These are phyloP conservation scores for Labia minor DNA, from an alignment of 2,888 invertebrate species.

Conservation along the genomic window DNA sequence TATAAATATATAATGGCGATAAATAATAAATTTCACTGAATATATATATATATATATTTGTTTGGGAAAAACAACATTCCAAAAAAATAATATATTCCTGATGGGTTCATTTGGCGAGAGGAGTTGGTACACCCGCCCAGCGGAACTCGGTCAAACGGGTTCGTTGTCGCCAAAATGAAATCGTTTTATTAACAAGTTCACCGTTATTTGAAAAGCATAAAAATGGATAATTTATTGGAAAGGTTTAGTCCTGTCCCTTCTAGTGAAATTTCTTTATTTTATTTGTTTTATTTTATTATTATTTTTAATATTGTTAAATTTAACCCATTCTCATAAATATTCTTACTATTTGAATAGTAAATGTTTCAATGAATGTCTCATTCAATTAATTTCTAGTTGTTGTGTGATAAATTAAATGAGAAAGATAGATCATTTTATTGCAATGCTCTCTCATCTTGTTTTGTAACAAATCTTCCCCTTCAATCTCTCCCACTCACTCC, in stretches of 20 bases:
- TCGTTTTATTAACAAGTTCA: constrained; percentile 13
- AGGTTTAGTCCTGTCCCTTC: not conserved
- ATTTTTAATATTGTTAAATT: not conserved
- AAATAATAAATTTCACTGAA: no score
- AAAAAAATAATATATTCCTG: no score
- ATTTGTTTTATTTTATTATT: not conserved
- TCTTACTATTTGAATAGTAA: no score
- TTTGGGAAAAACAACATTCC: no score
- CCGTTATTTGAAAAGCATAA: not conserved
- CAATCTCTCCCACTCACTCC: not conserved
- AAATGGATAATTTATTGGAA: not conserved
- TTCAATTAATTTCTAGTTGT: no score
- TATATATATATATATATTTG: no score
- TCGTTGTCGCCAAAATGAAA: constrained; percentile 13
- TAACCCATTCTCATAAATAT: no score
- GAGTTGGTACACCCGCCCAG: not conserved
- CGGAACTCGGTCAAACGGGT: not conserved
- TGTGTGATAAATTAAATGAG: no score
- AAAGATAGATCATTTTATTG: not conserved
- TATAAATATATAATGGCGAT: no score
- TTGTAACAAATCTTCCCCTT: not conserved
- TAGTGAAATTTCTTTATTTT: not conserved
- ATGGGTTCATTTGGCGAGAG: not conserved
- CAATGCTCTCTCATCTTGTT: constrained; percentile 8
- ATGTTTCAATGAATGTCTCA: no score